phyloP scores from a whole-genome alignment of 2,797 vertebrate species.

The Pterois miles region DNA sequence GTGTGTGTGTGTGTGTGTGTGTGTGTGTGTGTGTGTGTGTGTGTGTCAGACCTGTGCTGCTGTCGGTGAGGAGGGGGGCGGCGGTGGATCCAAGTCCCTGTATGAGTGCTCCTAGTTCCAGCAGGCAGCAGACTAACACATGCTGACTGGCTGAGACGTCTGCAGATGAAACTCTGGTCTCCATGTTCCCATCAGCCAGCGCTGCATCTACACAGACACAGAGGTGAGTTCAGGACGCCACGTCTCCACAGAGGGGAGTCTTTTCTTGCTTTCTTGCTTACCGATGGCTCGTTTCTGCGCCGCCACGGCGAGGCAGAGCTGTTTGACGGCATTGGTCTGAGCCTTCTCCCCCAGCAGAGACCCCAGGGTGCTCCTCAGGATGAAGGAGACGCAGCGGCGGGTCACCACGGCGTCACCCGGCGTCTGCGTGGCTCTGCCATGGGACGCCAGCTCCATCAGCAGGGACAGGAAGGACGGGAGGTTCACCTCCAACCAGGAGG shows the following conservation, averaged over 20 bases:
- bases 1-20: not conserved
- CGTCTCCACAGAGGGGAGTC: not conserved
- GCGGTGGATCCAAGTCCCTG: constrained; percentile 87
- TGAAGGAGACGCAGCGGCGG: constrained; percentile 89
- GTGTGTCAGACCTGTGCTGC: constrained; percentile 82
- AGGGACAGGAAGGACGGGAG: constrained; percentile 86
- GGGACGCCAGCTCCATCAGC: constrained; percentile 88
- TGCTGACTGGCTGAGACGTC: constrained; percentile 87
- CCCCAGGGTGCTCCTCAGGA: constrained; percentile 89
- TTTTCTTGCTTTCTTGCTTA: constrained; percentile 70
- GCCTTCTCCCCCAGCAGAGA: constrained; percentile 93
- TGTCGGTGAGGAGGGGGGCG: constrained; percentile 88
- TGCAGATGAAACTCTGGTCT: constrained; percentile 79
- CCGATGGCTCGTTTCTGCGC: constrained; percentile 88
- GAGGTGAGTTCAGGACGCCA: not conserved
- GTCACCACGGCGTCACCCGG: constrained; percentile 81
- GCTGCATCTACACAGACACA: constrained; percentile 78
- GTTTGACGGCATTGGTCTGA: constrained; percentile 90
- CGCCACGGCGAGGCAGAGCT: constrained; percentile 87
- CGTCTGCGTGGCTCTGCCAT: constrained; percentile 84
- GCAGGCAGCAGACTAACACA: constrained; percentile 88
- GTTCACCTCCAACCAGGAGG: constrained; percentile 90
- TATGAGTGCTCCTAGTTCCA: constrained; percentile 90
- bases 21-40: too few relatives aligned
- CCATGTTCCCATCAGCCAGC: constrained; percentile 85